Base-by-base conservation (phyloP, 2,113 vertebrate species). In the Sarotherodon lohbergeri region DNA sequence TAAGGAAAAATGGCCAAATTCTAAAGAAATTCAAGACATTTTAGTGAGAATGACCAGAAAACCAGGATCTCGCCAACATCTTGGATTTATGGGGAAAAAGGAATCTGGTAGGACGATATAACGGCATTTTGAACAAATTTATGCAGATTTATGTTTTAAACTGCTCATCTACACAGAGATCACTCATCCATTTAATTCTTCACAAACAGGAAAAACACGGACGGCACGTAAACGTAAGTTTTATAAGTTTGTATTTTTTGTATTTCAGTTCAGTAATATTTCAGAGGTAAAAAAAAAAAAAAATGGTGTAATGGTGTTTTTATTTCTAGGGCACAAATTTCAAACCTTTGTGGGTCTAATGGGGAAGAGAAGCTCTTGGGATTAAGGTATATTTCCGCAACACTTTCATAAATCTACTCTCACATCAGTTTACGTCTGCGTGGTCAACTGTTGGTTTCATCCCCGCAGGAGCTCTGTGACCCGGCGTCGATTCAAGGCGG, bases 281-380 rank as follows among this genome's bases (percentile, higher is more conserved):
- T 73, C 7, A 8, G 22, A 7, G 5, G 13, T 43, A 1, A 9
- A 3, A 22, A 14, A 8, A 13, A 32, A 32, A 32, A 32, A 6
- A n/a, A 9, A 9, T 11, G 2, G 59, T 6, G 2, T 71, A 32
- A 46, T 54, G 46, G 5, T 50, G 2, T 22, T 56, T 85, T 81
- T 2, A 24, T 36, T 59, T 96, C 56, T 95, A 98, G 98, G 96
- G 85, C 95, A 97, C 87, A 98, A 95, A 96, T 97, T 97, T 94
- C 97, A 98, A 93, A 97, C 96, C 88, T 99, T 98, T 96, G 96
- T 98, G 95, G 97, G 97, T 95, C 96, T 98, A 93, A 98, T 98
- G 98, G 97, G 98, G 83, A 98, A 98, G 97, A 96, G 97, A 93
- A 94, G 96, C 94, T 84, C 66, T 29, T 96, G 97, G 95, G 95